A percentile compares a stretch with the other conserved stretches of the same genome.
phyloP scores from a whole-genome alignment of 1,140 invertebrate genomes.

The Monomorium pharaonis region DNA sequence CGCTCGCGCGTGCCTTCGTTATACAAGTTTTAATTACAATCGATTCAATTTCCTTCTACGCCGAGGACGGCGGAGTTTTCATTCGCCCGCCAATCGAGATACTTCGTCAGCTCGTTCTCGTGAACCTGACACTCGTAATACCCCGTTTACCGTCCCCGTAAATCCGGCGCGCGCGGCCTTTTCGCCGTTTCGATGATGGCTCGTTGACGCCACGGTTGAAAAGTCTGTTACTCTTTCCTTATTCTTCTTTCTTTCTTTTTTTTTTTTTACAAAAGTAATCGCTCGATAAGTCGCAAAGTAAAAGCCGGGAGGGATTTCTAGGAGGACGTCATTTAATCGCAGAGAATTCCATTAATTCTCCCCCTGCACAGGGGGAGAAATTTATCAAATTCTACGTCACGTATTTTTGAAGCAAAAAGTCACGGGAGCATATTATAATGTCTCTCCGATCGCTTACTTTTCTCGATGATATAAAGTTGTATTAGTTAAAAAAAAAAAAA shows the following conservation, averaged over 20 bases:
- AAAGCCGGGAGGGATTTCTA: background rate
- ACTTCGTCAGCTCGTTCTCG: slow-evolving; percentile 58
- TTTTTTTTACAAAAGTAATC: background rate
- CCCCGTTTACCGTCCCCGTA: slow-evolving; percentile 10
- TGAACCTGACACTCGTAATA: slow-evolving; percentile 63
- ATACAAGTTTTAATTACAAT: slow-evolving; percentile 74
- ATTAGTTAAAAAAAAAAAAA: background rate
- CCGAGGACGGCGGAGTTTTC: slow-evolving; percentile 34
- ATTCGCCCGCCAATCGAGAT: background rate
- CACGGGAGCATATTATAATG: background rate
- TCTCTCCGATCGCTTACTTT: background rate
- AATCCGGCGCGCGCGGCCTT: background rate
- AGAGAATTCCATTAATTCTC: background rate
- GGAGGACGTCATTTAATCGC: background rate
- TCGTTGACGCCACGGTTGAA: slow-evolving; percentile 17
- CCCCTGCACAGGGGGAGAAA: background rate
- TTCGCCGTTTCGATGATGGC: background rate
- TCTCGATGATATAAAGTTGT: background rate
- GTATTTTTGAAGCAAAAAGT: background rate
- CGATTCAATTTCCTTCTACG: slow-evolving; percentile 63
- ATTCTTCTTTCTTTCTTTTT: background rate
- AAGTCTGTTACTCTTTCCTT: background rate
- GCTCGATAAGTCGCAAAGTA: no score
- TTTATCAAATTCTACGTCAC: background rate
- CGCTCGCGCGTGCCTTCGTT: slow-evolving; percentile 56